Percentiles rank a stretch among this genome's conserved stretches.
phyloP scores from a whole-genome alignment of 2,797 vertebrate genomes.

The Sparus aurata region DNA sequence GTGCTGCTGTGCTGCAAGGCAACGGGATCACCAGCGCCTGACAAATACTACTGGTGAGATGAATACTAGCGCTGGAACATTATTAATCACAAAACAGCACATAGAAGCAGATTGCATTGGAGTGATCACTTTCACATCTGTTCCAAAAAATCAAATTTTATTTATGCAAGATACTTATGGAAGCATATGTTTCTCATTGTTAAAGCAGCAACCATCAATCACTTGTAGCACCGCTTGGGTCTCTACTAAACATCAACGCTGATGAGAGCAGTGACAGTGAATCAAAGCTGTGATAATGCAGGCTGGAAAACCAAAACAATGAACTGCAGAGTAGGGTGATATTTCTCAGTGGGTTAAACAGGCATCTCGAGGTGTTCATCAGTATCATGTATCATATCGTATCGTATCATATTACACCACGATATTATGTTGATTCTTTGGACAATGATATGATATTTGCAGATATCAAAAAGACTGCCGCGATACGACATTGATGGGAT shows the following conservation, averaged over 20 bases:
- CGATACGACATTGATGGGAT: too few species aligned
- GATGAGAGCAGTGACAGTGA: neutral
- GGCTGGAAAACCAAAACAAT: neutral
- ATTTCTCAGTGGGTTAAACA: neutral
- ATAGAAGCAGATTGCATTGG: neutral
- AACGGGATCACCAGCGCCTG: conserved; percentile 89
- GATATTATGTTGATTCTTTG: too few species aligned
- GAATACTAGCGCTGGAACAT: neutral
- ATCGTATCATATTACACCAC: too few species aligned
- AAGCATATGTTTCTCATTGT: neutral
- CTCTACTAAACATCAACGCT: neutral
- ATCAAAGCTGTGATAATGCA: too few species aligned
- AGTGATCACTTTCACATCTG: neutral
- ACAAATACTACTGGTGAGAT: conserved; percentile 94
- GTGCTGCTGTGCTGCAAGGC: conserved; percentile 94
- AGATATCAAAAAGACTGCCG: too few species aligned
- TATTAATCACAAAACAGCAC: neutral
- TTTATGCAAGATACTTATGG: neutral
- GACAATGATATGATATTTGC: too few species aligned
- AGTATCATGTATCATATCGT: too few species aligned
- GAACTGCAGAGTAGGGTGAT: neutral
- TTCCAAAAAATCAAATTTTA: neutral
- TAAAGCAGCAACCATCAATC: conserved; percentile 1
- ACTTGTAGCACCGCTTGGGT: neutral
- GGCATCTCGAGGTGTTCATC: too few species aligned